Base-by-base conservation (phyloP, 2,797 vertebrate genomes). In the Decapterus maruadsi region DNA sequence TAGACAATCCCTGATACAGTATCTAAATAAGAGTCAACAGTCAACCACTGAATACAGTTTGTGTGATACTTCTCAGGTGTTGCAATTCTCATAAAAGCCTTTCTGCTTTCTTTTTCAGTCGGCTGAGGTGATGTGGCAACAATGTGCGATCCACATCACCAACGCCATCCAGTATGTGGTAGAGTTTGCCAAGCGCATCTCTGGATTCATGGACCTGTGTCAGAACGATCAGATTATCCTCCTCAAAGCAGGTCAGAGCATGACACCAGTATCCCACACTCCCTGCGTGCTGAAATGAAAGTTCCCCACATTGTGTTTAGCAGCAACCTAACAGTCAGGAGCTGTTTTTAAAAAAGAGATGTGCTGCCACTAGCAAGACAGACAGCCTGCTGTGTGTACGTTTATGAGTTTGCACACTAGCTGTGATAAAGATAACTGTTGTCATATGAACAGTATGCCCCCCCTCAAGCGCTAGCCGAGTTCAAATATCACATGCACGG, bases 151-250 rank as follows among this genome's bases (percentile, higher is more conserved):
- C 83, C 97, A 97, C 85, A 94, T 98, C 90, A 97, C 97, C 82
- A 97, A 96, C 1, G 96, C 97, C 89, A 96, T 98, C 91, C 97
- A 98, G 94, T 98, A 97, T 40, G 96, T 98, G 79, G 97, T 98
- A 64, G 97, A 98, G 94, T 98, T 98, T 1, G 97, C 97, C 90
- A 98, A 98, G 90, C 96, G 95, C 79, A 96, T 98, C 84, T 85
- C 96, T 0, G 97, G 97, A 89, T 98, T 98, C 95, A 96, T 98
- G 97, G 97, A 98, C 82, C 95, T 97, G 75, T 96, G 96, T 93
- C 97, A 98, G 93, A 98, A 98, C 0, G 97, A 98, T 92, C 97
- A 98, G 91, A 98, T 98, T 84, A 96, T 97, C 83, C 97, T 98
- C 68, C 96, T 98, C 80, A 98, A 98, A 96, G 96, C 97, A 93